Base-by-base conservation (phyloP, 2,797 vertebrate genomes). In the Danio tinwini region DNA sequence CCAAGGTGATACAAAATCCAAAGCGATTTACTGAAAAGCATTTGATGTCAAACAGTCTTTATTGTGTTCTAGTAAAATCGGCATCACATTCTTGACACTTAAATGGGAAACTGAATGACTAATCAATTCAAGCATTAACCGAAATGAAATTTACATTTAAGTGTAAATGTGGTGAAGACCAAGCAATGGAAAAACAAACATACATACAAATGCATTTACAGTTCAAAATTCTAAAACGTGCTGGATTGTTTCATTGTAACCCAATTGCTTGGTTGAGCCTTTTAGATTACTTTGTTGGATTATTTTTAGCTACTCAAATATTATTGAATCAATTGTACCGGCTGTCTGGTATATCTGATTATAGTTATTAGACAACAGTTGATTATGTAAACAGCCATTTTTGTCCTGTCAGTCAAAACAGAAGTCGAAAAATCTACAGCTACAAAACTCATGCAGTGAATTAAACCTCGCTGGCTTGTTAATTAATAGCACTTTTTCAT, bases 41-140 rank as follows among this genome's bases (percentile, higher is more conserved):
- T 7, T 16, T 40, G 13, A 7, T 37, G 13, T 14, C 12, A 37
- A 44, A 44, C 40, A 64, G 11, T 45, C 42, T 65, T 68, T 68
- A 50, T 50, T 37, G 47, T 68, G 29, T 68, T 50, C 16, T 14
- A 61, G 29, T 58, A 37, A 73, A 73, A 73, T 17, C 29, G 16
- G 21, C 21, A 62, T 61, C 10, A 49, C 29, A 19, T 74, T 74
- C 29, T 14, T 50, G 50, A 62, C 21, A 62, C 3, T 74, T 12
- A 62, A 40, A 62, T 12, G 7, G 50, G 21, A 49, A 40, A 50
- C 9, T 62, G 21, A 16, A 7, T 19, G 72, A 40, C n/a, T 19
- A 55, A 47, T 19, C 7, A 9, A 9, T 61, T 44, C 21, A 56
- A 21, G 56, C 53, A 44, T 16, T 17, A 37, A 61, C 49, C 6